A percentile compares a stretch with the other conserved stretches of the same genome.
phyloP scores from a whole-genome alignment of 2,888 invertebrate genomes.

The Cyclophora punctaria region DNA sequence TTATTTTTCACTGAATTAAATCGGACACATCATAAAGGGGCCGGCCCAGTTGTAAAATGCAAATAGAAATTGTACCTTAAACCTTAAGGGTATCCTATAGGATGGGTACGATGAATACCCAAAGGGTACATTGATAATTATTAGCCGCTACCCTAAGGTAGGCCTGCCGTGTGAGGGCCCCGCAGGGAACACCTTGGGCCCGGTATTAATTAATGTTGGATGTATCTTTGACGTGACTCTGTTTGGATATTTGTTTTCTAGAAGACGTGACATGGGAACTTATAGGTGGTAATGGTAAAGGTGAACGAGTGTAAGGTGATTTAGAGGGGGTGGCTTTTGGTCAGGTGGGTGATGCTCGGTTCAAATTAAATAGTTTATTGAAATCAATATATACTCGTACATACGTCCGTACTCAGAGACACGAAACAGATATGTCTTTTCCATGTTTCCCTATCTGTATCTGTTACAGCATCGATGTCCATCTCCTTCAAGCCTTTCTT shows the following conservation, averaged over 20 bases:
- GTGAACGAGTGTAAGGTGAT: too few species aligned
- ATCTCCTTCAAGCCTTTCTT: too few species aligned
- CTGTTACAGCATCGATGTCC: too few species aligned
- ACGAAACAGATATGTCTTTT: too few species aligned
- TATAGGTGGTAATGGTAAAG: too few species aligned
- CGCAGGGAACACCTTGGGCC: conserved; percentile 32
- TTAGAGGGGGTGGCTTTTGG: too few species aligned
- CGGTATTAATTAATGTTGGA: conserved; percentile 55
- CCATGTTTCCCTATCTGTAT: too few species aligned
- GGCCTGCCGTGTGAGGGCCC: conserved; percentile 46
- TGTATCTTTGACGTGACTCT: conserved; percentile 45
- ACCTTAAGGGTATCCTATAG: conserved; percentile 13
- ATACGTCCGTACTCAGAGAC: too few species aligned
- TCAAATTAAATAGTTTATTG: too few species aligned
- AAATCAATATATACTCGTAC: too few species aligned
- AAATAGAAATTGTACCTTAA: conserved; percentile 41
- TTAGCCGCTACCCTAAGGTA: conserved; percentile 37
- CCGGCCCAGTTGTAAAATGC: conserved; percentile 47
- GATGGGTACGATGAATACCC: conserved; percentile 25
- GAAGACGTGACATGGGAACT: conserved; percentile 9
- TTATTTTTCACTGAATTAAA: conserved; percentile 41
- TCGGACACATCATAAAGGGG: conserved; percentile 36
- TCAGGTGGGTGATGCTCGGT: too few species aligned
- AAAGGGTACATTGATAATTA: conserved; percentile 71
- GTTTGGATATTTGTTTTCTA: conserved; percentile 35